Conservation (phyloP, 2,797 vertebrate species). For the Galagoides demidoff region DNA sequence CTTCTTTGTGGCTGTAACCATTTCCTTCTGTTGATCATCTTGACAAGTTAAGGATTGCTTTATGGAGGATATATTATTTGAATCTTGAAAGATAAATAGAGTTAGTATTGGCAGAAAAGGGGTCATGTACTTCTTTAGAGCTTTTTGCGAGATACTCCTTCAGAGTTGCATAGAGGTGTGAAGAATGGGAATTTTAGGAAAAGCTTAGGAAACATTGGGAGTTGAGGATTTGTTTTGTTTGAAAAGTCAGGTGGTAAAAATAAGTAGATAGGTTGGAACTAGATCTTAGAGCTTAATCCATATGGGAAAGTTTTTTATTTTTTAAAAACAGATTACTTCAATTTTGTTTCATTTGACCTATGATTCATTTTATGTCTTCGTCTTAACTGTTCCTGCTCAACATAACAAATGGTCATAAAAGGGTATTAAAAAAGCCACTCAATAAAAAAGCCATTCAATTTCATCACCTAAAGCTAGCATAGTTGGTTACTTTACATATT, state of each 20-base stretch:
- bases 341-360: constrained; percentile 25
- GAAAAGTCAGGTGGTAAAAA: constrained; percentile 28
- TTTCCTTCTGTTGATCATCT: neutral
- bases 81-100: constrained; percentile 5
- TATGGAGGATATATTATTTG: neutral
- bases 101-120: neutral
- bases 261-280: constrained; percentile 6
- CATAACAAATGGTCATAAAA: constrained; percentile 44
- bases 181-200: neutral
- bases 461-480: constrained; percentile 22
- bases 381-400: constrained; percentile 28
- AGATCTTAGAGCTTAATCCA: neutral
- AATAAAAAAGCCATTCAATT: constrained; percentile 16
- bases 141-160: no score
- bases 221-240: constrained; percentile 8
- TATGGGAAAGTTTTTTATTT: neutral
- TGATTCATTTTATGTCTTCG: constrained; percentile 57
- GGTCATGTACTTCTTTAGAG: no score
- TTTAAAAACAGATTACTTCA: neutral
- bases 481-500: neutral
- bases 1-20: neutral
- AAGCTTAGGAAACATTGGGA: neutral
- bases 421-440: neutral
- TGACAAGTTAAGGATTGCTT: neutral
- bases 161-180: no score